Base-by-base conservation (phyloP, 1,140 invertebrate genomes). In the Heliconius hermathena region DNA sequence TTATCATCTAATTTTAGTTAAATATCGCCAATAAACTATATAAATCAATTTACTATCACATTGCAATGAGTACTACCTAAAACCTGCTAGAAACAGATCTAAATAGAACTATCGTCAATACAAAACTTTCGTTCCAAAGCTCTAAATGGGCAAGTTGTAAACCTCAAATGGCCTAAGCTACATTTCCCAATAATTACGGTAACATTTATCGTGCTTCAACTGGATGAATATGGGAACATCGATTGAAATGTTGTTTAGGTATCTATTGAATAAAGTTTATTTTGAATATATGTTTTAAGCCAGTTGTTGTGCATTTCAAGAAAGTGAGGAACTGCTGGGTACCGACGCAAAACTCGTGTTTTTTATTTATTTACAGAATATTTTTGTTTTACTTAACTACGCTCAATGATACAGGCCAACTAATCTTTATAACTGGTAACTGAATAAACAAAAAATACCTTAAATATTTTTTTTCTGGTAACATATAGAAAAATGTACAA, bases 51-150 rank as follows among this genome's bases (percentile, higher is more conserved):
- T 66, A 29, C 22, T 66, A 13, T 29, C 20, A 4, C 60, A 18
- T 13, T 66, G 22, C 22, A 26, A 29, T 66, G 3, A 66, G 16
- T 66, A 11, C 3, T 11, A 22, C 52, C 33, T 57, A 49, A 49
- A 70, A 49, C 52, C 38, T 54, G 22, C 8, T 4, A 57, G 66
- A 54, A 66, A 26, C 60, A 18, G 60, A 29, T 66, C 60, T 66
- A 66, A 66, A 66, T 66, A 60, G 72, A 74, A 74, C 72, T 78
- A 73, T 73, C 77, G 54, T 57, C 26, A 41, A 74, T 78, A 78
- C 72, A 74, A 78, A 78, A 78, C 49, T 74, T 74, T 78, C 41
- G 26, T 66, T 26, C 9, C 60, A 16, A 18, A 66, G 60, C 60
- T 66, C 74, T 60, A n/a, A 75, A 75, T 75, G 74, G 74, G 33